phyloP scores from a whole-genome alignment of 92 coral and sea anemone genomes.

The Heliopora coerulea region DNA sequence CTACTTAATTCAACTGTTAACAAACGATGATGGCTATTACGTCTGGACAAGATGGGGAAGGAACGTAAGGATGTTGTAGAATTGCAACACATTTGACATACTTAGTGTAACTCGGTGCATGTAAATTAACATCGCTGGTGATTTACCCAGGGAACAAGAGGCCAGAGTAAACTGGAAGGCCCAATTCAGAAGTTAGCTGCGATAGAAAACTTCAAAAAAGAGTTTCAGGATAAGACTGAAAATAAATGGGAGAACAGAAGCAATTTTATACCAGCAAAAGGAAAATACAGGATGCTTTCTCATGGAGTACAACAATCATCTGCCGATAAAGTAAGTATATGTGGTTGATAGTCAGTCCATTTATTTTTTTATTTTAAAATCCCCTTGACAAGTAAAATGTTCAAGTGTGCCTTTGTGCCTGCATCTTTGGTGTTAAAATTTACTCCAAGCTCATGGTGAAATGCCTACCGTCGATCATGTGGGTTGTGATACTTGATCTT shows the following conservation, averaged over 20 bases:
- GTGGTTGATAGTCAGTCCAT: too few relatives aligned
- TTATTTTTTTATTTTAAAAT: too few relatives aligned
- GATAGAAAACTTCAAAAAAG: conserved; percentile 3
- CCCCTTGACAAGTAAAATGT: too few relatives aligned
- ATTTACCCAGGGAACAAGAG: background rate
- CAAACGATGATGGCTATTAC: background rate
- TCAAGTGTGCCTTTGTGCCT: too few relatives aligned
- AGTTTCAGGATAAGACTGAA: conserved; percentile 15
- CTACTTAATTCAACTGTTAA: conserved; percentile 23
- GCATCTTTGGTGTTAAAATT: too few relatives aligned
- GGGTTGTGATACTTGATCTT: too few relatives aligned
- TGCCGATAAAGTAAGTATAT: background rate
- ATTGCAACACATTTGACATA: background rate
- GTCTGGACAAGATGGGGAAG: conserved; percentile 28
- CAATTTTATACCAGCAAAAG: conserved; percentile 9
- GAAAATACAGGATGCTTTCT: background rate
- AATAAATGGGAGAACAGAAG: conserved; percentile 18
- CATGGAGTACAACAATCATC: background rate
- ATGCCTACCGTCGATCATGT: background rate
- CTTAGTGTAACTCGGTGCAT: too few relatives aligned
- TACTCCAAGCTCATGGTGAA: too few relatives aligned
- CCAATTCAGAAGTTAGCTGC: background rate
- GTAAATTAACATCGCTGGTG: too few relatives aligned
- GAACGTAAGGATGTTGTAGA: background rate
- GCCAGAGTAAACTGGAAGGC: conserved; percentile 30